phyloP scores from a whole-genome alignment of 2,797 vertebrate genomes.

The Dallia pectoralis region DNA sequence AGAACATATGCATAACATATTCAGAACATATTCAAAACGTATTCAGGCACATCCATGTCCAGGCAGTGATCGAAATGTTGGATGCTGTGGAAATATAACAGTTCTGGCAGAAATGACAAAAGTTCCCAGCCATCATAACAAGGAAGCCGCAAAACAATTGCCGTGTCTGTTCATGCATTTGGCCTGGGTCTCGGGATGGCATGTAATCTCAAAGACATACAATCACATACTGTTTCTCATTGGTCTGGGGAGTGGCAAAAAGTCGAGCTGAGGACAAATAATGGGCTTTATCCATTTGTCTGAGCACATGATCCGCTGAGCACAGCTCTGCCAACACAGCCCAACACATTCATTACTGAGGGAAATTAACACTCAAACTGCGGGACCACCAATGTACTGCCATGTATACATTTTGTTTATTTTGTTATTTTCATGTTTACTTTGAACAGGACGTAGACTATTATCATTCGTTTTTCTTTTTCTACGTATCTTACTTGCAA shows the following conservation, averaged over 20 bases:
- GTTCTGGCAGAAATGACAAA: background rate
- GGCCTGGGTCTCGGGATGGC: constrained; percentile 15
- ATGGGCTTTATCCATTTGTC: constrained; percentile 36
- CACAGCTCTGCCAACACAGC: constrained; percentile 4
- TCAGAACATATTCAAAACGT: no score
- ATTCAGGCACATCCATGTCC: background rate
- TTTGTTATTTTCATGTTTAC: background rate
- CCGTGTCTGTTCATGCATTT: constrained; percentile 26
- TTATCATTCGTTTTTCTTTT: background rate
- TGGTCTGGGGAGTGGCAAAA: constrained; percentile 9
- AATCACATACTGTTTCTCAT: constrained; percentile 29
- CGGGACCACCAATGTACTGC: background rate
- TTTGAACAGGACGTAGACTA: background rate
- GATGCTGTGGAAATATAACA: background rate
- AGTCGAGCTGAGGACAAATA: constrained; percentile 27
- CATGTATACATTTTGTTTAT: background rate
- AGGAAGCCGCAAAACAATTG: constrained; percentile 11
- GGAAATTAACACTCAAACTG: constrained; percentile 18
- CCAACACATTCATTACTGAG: constrained; percentile 27
- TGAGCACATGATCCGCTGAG: constrained; percentile 36
- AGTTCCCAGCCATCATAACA: background rate
- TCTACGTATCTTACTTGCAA: background rate
- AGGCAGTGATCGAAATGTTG: background rate
- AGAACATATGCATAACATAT: no score
- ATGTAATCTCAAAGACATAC: constrained; percentile 16